A percentile compares a stretch with the other conserved stretches of the same genome.
phyloP scores from a whole-genome alignment of 2,888 invertebrate species.

The Amblyjoppa fuscipennis region DNA sequence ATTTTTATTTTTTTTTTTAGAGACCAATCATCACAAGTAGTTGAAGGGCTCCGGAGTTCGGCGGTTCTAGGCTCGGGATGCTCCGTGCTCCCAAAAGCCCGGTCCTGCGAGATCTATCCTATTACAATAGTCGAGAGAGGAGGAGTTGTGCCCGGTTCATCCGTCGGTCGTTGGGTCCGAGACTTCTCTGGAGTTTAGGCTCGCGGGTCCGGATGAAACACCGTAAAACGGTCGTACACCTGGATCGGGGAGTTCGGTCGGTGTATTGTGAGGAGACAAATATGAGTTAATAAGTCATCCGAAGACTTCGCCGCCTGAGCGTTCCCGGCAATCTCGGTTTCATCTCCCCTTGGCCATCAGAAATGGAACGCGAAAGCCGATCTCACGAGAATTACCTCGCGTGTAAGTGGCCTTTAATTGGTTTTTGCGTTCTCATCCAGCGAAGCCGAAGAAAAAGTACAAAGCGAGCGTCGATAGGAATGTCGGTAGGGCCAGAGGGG shows the following conservation, averaged over 20 bases:
- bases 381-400: conserved; percentile 77
- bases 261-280: conserved; percentile 83
- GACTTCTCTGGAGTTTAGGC: conserved; percentile 42
- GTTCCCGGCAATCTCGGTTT: conserved; percentile 41
- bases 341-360: conserved; percentile 44
- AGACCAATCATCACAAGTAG: neutral
- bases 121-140: conserved; percentile 49
- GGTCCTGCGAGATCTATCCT: conserved; percentile 31
- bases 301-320: conserved; percentile 76
- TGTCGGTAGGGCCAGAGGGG: neutral
- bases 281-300: conserved; percentile 84
- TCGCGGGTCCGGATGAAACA: conserved; percentile 74
- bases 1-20: neutral
- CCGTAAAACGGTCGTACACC: conserved; percentile 81
- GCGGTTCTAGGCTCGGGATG: conserved; percentile 1
- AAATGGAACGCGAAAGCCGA: conserved; percentile 77
- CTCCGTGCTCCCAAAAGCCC: conserved; percentile 32
- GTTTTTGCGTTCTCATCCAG: conserved; percentile 66
- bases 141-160: conserved; percentile 57
- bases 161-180: conserved; percentile 52
- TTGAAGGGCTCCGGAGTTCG: conserved; percentile 8
- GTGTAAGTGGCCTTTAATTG: conserved; percentile 83
- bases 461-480: neutral
- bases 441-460: conserved; percentile 27
- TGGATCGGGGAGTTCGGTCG: conserved; percentile 80